These are phyloP conservation scores for Premnoplex brunnescens DNA, from an alignment of 2,797 vertebrate species.

Conservation along the genomic window DNA sequence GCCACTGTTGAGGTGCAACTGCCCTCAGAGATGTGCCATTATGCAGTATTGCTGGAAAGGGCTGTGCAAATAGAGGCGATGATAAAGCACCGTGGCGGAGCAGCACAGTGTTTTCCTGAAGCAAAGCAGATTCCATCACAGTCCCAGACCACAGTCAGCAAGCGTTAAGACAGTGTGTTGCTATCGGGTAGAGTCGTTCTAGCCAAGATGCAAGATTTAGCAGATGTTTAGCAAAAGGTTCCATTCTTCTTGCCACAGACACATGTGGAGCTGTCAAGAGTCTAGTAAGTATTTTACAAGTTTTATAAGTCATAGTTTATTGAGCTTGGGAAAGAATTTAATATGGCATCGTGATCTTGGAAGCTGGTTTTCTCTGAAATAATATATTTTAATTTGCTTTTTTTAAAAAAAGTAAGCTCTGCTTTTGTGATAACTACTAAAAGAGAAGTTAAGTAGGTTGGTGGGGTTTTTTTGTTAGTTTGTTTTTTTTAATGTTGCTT, in stretches of 20 bases:
- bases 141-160: neutral
- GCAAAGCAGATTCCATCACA: neutral
- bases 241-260: constrained; percentile 73
- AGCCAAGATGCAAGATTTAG: constrained; percentile 69
- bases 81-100: constrained; percentile 12
- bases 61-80: neutral
- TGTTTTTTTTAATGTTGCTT: neutral
- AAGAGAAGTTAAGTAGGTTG: neutral
- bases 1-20: neutral
- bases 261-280: constrained; percentile 74
- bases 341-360: constrained; percentile 67
- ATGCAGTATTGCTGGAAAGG: neutral
- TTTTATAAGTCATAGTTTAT: constrained; percentile 77
- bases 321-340: constrained; percentile 73
- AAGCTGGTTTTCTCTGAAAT: constrained; percentile 51
- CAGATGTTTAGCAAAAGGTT: constrained; percentile 78
- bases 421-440: neutral
- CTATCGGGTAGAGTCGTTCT: constrained; percentile 30
- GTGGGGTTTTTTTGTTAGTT: no score
- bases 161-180: neutral
- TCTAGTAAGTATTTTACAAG: constrained; percentile 78
- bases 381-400: constrained; percentile 30
- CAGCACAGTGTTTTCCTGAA: neutral
- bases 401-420: neutral
- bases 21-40: neutral